These are phyloP conservation scores for Alauda arvensis DNA, from an alignment of 2,797 vertebrate genomes.

Conservation along the genomic window DNA sequence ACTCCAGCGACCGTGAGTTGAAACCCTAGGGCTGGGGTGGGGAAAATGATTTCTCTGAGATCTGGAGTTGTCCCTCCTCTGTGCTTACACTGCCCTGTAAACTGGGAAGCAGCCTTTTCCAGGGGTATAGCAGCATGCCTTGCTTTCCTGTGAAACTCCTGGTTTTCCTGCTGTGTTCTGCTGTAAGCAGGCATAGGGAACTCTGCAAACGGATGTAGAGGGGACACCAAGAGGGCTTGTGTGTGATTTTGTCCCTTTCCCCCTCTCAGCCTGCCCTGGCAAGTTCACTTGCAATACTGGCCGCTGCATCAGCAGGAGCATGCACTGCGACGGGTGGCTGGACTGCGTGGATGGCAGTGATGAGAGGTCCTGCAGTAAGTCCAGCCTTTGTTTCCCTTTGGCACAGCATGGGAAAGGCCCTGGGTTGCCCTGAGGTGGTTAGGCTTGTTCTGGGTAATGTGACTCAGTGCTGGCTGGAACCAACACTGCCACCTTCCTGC, in stretches of 20 bases:
- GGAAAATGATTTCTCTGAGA: neutral
- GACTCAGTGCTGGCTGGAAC: neutral
- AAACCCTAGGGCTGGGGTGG: neutral
- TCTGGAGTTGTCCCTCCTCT: neutral
- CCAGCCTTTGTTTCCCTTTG: too few species aligned
- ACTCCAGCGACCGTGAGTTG: slow-evolving; percentile 84
- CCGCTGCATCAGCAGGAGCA: slow-evolving; percentile 70
- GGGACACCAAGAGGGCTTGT: neutral
- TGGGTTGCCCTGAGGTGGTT: accelerated
- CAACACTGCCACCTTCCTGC: accelerated
- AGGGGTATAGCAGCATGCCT: neutral
- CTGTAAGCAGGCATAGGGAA: neutral
- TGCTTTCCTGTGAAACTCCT: neutral
- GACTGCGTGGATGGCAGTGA: slow-evolving; percentile 90
- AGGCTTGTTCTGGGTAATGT: neutral
- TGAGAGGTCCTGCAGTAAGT: slow-evolving; percentile 83
- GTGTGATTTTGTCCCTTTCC: neutral
- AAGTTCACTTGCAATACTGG: slow-evolving; percentile 81
- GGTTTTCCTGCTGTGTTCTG: neutral
- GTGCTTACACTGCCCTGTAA: neutral
- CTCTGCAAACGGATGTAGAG: accelerated
- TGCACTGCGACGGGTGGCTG: slow-evolving; percentile 89
- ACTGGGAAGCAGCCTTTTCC: neutral
- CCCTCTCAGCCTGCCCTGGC: slow-evolving; percentile 81
- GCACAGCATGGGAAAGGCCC: neutral